phyloP scores from a whole-genome alignment of 1,140 invertebrate genomes.

The Chlorops oryzae region DNA sequence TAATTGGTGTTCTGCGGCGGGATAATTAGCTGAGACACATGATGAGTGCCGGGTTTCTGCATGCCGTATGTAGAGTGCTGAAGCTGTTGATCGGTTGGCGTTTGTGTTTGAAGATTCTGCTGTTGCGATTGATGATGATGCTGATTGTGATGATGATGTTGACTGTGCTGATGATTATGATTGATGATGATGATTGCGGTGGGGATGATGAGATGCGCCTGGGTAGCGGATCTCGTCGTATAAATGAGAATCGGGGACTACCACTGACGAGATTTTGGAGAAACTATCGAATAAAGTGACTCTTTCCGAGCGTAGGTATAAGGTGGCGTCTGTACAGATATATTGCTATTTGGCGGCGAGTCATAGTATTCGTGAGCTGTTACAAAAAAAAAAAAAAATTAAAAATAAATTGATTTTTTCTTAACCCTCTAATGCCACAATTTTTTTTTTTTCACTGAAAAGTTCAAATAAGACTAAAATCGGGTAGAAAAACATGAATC shows the following conservation, averaged over 20 bases:
- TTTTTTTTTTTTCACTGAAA: too few species aligned
- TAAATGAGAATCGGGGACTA: conserved; percentile 39
- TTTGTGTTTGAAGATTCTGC: not conserved
- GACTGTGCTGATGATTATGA: conserved; percentile 8
- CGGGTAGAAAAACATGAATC: too few species aligned
- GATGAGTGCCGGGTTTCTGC: too few species aligned
- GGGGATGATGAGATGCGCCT: conserved; percentile 26
- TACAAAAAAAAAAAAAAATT: too few species aligned
- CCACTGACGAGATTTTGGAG: conserved; percentile 41
- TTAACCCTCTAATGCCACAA: too few species aligned
- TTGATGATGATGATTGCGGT: conserved; percentile 17
- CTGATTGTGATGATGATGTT: conserved; percentile 5
- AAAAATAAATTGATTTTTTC: too few species aligned
- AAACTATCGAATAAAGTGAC: conserved; percentile 38
- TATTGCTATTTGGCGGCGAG: conserved; percentile 41
- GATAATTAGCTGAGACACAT: conserved; percentile 36
- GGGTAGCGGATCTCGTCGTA: conserved; percentile 43
- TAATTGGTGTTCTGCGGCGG: conserved; percentile 41
- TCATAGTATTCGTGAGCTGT: conserved; percentile 39
- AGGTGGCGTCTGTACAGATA: conserved; percentile 31
- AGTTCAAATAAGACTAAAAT: too few species aligned
- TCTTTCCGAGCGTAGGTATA: conserved; percentile 43
- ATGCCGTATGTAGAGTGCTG: too few species aligned
- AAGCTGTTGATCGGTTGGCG: too few species aligned
- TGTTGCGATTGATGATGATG: conserved; percentile 10